A percentile compares a stretch with the other conserved stretches of the same genome.
Conservation (phyloP, 2,888 invertebrate species). For the Drosophila seclusa region DNA sequence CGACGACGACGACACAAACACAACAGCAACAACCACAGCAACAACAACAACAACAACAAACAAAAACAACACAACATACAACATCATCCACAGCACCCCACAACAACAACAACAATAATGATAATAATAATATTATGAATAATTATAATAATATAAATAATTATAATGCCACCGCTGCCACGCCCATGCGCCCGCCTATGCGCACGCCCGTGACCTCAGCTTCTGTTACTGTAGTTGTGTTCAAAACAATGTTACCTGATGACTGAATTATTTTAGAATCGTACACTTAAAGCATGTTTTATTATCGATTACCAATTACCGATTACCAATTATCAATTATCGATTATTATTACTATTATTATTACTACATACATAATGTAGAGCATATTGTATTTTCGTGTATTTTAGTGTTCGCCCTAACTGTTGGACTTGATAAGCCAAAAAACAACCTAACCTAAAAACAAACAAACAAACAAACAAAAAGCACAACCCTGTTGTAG, state of each 20-base stretch:
- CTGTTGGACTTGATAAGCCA: slow-evolving; percentile 49
- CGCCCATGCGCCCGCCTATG: slow-evolving; percentile 58
- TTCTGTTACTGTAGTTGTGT: slow-evolving; percentile 86
- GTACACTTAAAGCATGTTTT: slow-evolving; percentile 78
- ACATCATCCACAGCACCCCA: slow-evolving; percentile 48
- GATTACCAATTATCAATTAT: slow-evolving; percentile 32
- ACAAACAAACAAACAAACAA: slow-evolving; percentile 3
- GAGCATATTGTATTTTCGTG: slow-evolving; percentile 42
- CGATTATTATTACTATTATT: slow-evolving; percentile 54
- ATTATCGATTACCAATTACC: slow-evolving; percentile 60
- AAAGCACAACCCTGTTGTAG: slow-evolving; percentile 7
- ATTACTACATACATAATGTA: slow-evolving; percentile 65
- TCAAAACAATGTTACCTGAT: slow-evolving; percentile 86
- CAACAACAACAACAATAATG: slow-evolving; percentile 37
- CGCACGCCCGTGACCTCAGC: slow-evolving; percentile 77
- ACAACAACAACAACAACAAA: slow-evolving; percentile 36
- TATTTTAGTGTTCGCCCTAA: slow-evolving; percentile 53
- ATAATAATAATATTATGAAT: slow-evolving; percentile 32
- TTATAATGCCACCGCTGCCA: slow-evolving; percentile 55
- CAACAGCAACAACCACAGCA: slow-evolving; percentile 51
- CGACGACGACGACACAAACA: slow-evolving; percentile 64
- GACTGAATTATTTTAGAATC: slow-evolving; percentile 84
- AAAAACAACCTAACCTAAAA: slow-evolving; percentile 22
- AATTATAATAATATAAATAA: slow-evolving; percentile 56
- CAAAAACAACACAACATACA: slow-evolving; percentile 28